Conservation (phyloP, 2,888 invertebrate species). For the Dryococelus australis region DNA sequence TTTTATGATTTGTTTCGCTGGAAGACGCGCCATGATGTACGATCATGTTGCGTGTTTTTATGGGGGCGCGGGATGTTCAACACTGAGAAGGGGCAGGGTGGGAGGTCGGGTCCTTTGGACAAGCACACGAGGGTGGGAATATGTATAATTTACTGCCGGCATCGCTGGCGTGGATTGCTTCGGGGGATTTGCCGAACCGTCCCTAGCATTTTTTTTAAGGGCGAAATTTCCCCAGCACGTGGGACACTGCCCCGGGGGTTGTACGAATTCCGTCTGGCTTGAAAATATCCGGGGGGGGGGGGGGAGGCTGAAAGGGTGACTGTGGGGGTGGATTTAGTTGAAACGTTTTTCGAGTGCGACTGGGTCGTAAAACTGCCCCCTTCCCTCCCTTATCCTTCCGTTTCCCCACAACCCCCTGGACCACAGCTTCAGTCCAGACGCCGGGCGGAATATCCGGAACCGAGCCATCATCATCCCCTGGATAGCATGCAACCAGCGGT, state of each 20-base stretch:
- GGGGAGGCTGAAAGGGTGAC: not conserved
- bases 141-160: not conserved
- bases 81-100: not conserved
- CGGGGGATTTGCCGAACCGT: not conserved
- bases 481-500: not conserved
- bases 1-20: constrained; percentile 19
- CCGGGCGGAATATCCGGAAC: not conserved
- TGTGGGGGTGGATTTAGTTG: constrained; percentile 25
- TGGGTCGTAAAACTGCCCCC: not conserved
- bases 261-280: not conserved
- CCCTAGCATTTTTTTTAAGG: not conserved
- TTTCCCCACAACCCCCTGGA: not conserved
- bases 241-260: not conserved
- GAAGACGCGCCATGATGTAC: constrained; percentile 3
- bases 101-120: not conserved
- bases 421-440: too few relatives aligned
- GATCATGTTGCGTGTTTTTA: constrained; percentile 26
- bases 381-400: not conserved
- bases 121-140: not conserved
- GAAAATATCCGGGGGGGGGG: not conserved
- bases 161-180: not conserved
- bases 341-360: constrained; percentile 25
- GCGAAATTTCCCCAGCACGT: not conserved
- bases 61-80: not conserved
- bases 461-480: not conserved